Conservation (phyloP, 35 echinoderm and acorn worm genomes). For the Apostichopus parvimensis region DNA sequence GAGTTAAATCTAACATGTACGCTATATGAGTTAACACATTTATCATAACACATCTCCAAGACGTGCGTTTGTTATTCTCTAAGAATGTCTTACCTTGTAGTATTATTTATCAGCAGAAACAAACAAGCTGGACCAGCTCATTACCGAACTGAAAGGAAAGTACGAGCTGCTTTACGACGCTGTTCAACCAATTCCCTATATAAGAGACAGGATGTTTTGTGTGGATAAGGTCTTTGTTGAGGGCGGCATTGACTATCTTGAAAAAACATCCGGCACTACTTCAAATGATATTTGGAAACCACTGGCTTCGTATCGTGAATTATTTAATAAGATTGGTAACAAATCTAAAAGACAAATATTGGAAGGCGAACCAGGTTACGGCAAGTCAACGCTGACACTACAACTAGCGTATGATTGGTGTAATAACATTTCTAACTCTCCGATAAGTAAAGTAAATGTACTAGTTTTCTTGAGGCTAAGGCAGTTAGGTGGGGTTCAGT, state of each 20-base stretch:
- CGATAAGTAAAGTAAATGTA: background rate
- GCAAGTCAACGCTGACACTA: background rate
- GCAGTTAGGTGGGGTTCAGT: background rate
- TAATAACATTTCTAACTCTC: background rate
- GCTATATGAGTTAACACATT: no score
- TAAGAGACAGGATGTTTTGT: background rate
- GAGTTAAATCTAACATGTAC: no score
- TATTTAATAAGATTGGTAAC: background rate
- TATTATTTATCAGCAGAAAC: no score
- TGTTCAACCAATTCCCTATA: background rate
- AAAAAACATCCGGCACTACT: no score
- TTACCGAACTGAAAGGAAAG: no score
- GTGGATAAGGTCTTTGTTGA: constrained; percentile 3
- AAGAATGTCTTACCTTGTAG: no score
- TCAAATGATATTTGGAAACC: background rate
- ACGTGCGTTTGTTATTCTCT: no score
- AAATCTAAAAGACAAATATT: background rate
- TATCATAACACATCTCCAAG: no score
- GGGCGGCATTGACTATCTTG: background rate
- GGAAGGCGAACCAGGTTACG: constrained; percentile 2
- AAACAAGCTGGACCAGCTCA: no score
- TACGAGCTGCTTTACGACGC: background rate
- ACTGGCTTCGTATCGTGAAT: background rate
- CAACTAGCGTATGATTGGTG: constrained; percentile 15
- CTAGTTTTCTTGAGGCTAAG: background rate